Percentiles rank a stretch among this genome's conserved stretches.
These are phyloP conservation scores for Callorhinus ursinus DNA, from an alignment of 2,113 vertebrate genomes.

Conservation along the genomic window DNA sequence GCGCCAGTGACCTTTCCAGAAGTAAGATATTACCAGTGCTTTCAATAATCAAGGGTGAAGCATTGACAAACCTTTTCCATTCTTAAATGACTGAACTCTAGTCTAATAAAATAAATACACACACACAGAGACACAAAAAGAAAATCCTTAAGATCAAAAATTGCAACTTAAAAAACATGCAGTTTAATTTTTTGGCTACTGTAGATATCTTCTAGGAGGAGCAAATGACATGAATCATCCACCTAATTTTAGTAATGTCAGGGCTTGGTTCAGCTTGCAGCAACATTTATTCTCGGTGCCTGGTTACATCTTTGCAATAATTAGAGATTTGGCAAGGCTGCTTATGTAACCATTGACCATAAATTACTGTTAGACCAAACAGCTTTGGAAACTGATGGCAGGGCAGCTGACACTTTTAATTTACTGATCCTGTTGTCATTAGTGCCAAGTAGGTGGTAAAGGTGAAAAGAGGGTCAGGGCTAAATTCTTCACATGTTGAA, in stretches of 20 bases:
- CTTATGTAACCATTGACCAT: slow-evolving; percentile 65
- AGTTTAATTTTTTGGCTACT: slow-evolving; percentile 56
- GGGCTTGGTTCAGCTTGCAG: slow-evolving; percentile 70
- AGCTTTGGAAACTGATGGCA: slow-evolving; percentile 68
- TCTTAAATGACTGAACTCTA: not conserved
- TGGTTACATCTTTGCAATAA: slow-evolving; percentile 72
- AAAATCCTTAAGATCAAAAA: slow-evolving; percentile 15
- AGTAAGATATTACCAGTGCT: not conserved
- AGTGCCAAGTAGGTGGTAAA: slow-evolving; percentile 65
- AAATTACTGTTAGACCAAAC: slow-evolving; percentile 68
- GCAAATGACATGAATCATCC: slow-evolving; percentile 73
- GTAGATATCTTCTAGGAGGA: slow-evolving; percentile 27
- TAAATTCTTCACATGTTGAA: slow-evolving; percentile 62
- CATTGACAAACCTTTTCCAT: not conserved
- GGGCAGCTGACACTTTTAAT: slow-evolving; percentile 70
- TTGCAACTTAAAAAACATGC: slow-evolving; percentile 9
- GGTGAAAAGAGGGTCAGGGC: slow-evolving; percentile 72
- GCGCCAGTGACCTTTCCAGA: not conserved
- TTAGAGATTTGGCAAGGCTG: slow-evolving; percentile 72
- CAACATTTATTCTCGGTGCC: slow-evolving; percentile 73
- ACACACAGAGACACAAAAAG: not conserved
- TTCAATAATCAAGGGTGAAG: not conserved
- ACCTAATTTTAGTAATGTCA: slow-evolving; percentile 74
- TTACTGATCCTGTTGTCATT: slow-evolving; percentile 72
- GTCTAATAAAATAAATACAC: not conserved